Evolutionary conservation across 2,888 invertebrate genomes (phyloP).

Genomic region (Hololepta plana): DNA sequence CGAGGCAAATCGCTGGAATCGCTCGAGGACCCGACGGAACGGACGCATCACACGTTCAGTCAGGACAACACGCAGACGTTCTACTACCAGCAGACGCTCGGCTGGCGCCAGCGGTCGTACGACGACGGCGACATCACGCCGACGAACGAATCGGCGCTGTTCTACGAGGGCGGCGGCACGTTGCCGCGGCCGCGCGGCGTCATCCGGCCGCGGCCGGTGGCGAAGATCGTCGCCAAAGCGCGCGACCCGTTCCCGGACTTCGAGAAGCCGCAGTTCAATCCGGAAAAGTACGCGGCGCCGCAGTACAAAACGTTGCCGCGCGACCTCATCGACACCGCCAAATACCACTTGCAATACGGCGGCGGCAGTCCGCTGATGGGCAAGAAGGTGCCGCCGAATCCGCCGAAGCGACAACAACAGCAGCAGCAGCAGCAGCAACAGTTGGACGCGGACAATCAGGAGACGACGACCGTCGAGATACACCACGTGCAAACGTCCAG

Average conservation of each 20-base stretch:
- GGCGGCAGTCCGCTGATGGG: slow-evolving; percentile 48
- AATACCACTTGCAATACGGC: slow-evolving; percentile 22
- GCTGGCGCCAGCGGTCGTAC: slow-evolving; percentile 44
- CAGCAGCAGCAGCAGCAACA: slow-evolving; percentile 19
- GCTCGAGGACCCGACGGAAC: slow-evolving; percentile 58
- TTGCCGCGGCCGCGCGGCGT: slow-evolving; percentile 68
- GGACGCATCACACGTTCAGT: slow-evolving; percentile 38
- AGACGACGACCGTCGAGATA: slow-evolving; percentile 28
- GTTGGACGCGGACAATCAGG: slow-evolving; percentile 4
- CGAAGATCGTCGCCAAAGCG: slow-evolving; percentile 49
- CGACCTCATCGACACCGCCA: slow-evolving; percentile 30
- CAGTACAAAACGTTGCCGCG: slow-evolving; percentile 35
- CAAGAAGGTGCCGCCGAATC: slow-evolving; percentile 65
- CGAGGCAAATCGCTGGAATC: slow-evolving; percentile 76
- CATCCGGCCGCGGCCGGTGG: slow-evolving; percentile 64
- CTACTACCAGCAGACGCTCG: slow-evolving; percentile 27
- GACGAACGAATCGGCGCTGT: slow-evolving; percentile 51
- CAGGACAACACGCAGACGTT: slow-evolving; percentile 39
- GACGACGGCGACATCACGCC: slow-evolving; percentile 84
- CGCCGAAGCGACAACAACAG: slow-evolving; percentile 43
- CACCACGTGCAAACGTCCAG: slow-evolving; percentile 32
- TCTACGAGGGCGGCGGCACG: slow-evolving; percentile 40
- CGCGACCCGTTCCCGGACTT: slow-evolving; percentile 27
- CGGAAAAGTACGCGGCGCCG: slow-evolving; percentile 23
- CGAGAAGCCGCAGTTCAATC: slow-evolving; percentile 27